Conservation (phyloP, 2,113 vertebrate genomes). For the Alouatta palliata region DNA sequence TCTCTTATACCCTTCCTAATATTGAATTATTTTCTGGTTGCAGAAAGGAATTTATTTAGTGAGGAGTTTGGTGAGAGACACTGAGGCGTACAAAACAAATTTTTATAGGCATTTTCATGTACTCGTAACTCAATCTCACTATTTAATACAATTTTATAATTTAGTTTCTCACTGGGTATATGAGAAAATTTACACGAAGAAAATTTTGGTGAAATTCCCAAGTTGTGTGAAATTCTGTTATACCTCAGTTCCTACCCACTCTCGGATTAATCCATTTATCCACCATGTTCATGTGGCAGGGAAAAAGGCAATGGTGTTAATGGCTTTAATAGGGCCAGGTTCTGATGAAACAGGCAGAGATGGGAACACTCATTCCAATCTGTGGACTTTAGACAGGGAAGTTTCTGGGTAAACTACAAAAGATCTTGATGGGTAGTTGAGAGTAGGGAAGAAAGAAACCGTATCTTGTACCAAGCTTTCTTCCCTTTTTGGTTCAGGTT, state of each 20-base stretch:
- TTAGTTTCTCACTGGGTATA: background rate
- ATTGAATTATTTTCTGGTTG: background rate
- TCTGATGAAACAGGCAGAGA: background rate
- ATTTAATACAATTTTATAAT: background rate
- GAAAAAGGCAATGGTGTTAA: background rate
- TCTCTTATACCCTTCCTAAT: too few relatives aligned
- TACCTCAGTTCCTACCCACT: background rate
- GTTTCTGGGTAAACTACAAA: background rate
- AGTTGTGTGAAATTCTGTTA: background rate
- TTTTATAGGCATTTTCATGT: rapidly evolving
- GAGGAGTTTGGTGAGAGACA: too few relatives aligned
- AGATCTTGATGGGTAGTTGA: background rate
- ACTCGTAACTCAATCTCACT: background rate
- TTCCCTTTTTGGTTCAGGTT: background rate
- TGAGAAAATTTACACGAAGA: background rate
- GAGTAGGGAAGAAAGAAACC: background rate
- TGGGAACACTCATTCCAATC: too few relatives aligned
- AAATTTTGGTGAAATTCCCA: background rate
- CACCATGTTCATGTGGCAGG: background rate
- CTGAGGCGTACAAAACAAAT: background rate
- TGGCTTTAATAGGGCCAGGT: too few relatives aligned
- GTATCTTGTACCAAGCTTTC: background rate
- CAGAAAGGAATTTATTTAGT: background rate
- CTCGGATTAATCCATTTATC: too few relatives aligned
- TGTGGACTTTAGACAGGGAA: background rate